Evolutionary conservation across 2,113 vertebrate species (phyloP).

Genomic region (Rattus norvegicus): GRCr8 NC_086031.1:67988001-67988500

Average conservation of each 20-base stretch:
- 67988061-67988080: not conserved
- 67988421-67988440: no score
- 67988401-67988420: not conserved
- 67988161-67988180: not conserved
- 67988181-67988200: not conserved
- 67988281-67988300: not conserved
- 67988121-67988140: not conserved
- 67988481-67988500: not conserved
- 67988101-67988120: not conserved
- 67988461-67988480: constrained; percentile 13
- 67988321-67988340: not conserved
- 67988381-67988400: no score
- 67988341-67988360: not conserved
- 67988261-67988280: not conserved
- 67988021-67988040: not conserved
- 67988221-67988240: not conserved
- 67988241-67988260: not conserved
- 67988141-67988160: not conserved
- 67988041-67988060: not conserved
- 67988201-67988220: not conserved
- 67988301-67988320: not conserved
- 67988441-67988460: not conserved
- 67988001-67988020: not conserved
- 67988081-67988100: not conserved
- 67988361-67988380: not conserved